Base-by-base conservation (phyloP, 1,140 invertebrate species). In the Ruditapes philippinarum region DNA sequence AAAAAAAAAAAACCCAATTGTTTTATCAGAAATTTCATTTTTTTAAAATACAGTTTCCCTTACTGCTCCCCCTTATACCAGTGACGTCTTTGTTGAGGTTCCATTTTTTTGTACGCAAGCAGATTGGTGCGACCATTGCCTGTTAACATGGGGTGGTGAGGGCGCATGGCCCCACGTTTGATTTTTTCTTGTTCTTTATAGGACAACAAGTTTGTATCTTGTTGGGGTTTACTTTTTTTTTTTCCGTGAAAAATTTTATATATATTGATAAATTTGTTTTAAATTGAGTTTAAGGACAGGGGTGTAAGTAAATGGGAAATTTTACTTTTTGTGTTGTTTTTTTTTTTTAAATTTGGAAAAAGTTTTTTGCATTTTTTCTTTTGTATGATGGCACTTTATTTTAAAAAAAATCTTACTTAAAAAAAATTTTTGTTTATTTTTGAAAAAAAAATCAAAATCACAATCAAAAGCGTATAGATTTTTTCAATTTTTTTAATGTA, bases 41-140 rank as follows among this genome's bases (percentile, higher is more conserved):
- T 28, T 54, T n/a, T n/a, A n/a, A 51, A 25, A 36, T 54, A 33
- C 28, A 1, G 11, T 54, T 54, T 78, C n/a, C 22, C 54, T 54
- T 51, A n/a, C n/a, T n/a, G n/a, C n/a, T n/a, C n/a, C 45, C 45
- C 31, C 28, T 4, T 51, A 78, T 19, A 70, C 65, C 36, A 70
- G 74, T 78, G 74, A 28, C 45, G 74, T 78, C 74, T 51, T n/a
- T 49, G 70, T 78, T 78, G 54, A 78, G 74, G 74, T 78, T 78
- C 74, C 74, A 51, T 78, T 49, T 54, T 49, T 3, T 54, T 36
- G 33, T 70, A 51, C n/a, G 31, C 31, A 78, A 54, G 74, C 33
- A 25, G 14, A 25, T 0, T 5, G 79, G 79, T 82, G 79, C 57
- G n/a, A n/a, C 79, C 45, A 36, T 60, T 82, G 54, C 36, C 79